These are phyloP conservation scores for Lepidurus apus DNA, from an alignment of 1,140 invertebrate genomes.

Conservation along the genomic window DNA sequence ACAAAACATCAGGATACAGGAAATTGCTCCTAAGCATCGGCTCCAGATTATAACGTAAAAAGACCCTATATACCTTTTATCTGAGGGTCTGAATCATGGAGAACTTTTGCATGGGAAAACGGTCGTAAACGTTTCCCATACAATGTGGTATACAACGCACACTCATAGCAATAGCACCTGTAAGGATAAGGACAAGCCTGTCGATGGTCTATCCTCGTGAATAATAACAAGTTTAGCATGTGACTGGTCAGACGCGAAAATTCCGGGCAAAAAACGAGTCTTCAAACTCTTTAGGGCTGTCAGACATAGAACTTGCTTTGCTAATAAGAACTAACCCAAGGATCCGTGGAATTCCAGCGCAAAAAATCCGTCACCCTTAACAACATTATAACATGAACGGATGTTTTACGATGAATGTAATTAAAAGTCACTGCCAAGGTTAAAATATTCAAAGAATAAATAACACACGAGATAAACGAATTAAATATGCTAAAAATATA, in stretches of 20 bases:
- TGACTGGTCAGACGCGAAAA: background rate
- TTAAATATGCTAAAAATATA: too few species aligned
- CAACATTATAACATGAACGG: too few species aligned
- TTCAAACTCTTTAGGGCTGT: background rate
- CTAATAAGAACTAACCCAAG: background rate
- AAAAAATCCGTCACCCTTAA: too few species aligned
- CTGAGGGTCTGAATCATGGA: background rate
- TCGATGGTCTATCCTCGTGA: background rate
- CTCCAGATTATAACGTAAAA: constrained; percentile 2
- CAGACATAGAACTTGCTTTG: background rate
- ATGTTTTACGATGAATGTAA: too few species aligned
- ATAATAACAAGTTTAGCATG: constrained; percentile 4
- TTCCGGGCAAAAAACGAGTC: background rate
- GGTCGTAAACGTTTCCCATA: background rate
- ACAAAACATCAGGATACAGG: background rate
- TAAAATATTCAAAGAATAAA: too few species aligned
- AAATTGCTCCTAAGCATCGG: background rate
- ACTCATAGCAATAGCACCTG: background rate
- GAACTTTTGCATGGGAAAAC: constrained; percentile 21
- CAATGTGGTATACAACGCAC: background rate
- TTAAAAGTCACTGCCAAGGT: too few species aligned
- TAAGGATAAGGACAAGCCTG: background rate
- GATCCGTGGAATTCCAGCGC: background rate
- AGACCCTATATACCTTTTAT: background rate
- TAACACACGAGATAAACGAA: too few species aligned